Evolutionary conservation across 2,888 invertebrate genomes (phyloP).

Genomic region (Eueremaeus valkanovi): DNA sequence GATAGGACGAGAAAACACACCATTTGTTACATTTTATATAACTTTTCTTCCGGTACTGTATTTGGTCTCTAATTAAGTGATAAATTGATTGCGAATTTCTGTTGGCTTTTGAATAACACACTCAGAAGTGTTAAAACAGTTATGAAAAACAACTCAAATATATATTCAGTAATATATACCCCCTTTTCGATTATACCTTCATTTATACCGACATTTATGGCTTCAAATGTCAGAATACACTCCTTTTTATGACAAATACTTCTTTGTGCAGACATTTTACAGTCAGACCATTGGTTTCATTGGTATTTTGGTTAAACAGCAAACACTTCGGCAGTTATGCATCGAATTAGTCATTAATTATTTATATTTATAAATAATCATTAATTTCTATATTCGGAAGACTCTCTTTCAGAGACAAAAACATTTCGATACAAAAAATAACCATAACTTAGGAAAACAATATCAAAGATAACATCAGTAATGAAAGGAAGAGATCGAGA

Average conservation of each 20-base stretch:
- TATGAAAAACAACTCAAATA: not conserved
- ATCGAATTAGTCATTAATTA: not conserved
- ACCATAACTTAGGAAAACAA: no score
- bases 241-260: not conserved
- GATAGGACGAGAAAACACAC: not conserved
- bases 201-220: not conserved
- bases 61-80: constrained; percentile 1
- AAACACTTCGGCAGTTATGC: not conserved
- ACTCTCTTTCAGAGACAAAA: no score
- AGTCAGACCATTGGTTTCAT: constrained; percentile 12
- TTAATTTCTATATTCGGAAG: no score
- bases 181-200: constrained; percentile 21
- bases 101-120: not conserved
- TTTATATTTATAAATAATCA: no score
- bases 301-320: not conserved
- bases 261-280: not conserved
- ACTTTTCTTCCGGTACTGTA: not conserved
- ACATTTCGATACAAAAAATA: no score
- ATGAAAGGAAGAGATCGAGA: no score
- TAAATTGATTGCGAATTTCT: not conserved
- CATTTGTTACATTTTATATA: constrained; percentile 5
- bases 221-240: not conserved
- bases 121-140: not conserved
- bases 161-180: not conserved
- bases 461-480: no score